phyloP scores from a whole-genome alignment of 2,888 invertebrate species.

The Hesperia comma region DNA sequence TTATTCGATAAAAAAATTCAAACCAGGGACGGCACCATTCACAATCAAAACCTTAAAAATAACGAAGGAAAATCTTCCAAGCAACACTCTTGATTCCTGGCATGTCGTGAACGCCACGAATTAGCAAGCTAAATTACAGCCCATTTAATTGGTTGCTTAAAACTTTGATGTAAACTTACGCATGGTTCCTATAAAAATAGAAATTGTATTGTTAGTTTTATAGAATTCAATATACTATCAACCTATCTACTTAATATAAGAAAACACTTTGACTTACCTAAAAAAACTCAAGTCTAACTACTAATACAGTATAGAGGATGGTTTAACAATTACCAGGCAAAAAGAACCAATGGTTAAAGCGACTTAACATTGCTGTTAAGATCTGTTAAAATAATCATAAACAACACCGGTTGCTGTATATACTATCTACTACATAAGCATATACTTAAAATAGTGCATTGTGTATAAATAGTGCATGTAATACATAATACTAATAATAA shows the following conservation, averaged over 20 bases:
- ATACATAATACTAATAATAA: too few species aligned
- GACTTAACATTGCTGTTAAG: background rate
- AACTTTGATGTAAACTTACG: slow-evolving; percentile 76
- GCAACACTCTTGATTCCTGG: slow-evolving; percentile 57
- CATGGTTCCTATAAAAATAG: slow-evolving; percentile 84
- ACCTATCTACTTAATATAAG: background rate
- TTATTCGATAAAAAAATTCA: slow-evolving; percentile 51
- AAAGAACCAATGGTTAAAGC: background rate
- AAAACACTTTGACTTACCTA: background rate
- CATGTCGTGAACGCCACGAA: slow-evolving; percentile 57
- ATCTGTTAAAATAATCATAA: background rate
- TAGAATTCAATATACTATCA: slow-evolving; percentile 13
- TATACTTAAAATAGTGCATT: background rate
- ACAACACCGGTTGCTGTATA: background rate
- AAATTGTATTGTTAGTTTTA: slow-evolving; percentile 61
- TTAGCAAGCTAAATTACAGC: slow-evolving; percentile 74
- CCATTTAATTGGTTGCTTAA: slow-evolving; percentile 63
- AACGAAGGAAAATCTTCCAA: slow-evolving; percentile 54
- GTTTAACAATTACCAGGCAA: background rate
- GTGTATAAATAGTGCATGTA: too few species aligned
- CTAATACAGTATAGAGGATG: background rate
- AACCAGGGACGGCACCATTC: slow-evolving; percentile 43
- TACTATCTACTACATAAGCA: slow-evolving; percentile 7
- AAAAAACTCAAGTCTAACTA: background rate
- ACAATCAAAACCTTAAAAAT: slow-evolving; percentile 48